Percentiles rank a stretch among this genome's conserved stretches.
Evolutionary conservation across 2,888 invertebrate genomes (phyloP).

Genomic region (Orthonychiurus folsomi): DNA sequence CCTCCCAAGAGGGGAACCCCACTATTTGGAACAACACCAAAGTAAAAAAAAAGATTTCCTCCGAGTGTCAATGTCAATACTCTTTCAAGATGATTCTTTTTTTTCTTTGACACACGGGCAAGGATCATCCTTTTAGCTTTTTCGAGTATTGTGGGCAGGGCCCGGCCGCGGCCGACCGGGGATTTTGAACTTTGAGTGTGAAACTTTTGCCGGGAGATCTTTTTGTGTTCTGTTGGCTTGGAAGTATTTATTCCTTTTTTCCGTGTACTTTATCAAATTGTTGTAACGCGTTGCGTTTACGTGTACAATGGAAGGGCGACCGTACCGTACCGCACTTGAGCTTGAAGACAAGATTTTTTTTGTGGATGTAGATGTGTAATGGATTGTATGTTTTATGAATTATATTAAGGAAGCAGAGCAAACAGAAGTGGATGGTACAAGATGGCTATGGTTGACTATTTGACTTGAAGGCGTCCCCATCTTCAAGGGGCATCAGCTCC

Average conservation of each 20-base stretch:
- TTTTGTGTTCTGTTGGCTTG: too few relatives aligned
- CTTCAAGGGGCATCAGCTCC: too few relatives aligned
- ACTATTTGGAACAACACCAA: background rate
- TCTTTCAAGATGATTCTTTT: background rate
- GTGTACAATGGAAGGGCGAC: background rate
- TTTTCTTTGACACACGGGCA: too few relatives aligned
- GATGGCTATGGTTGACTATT: background rate
- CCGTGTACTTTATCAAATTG: too few relatives aligned
- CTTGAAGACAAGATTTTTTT: background rate
- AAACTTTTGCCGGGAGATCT: background rate
- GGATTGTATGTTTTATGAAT: background rate
- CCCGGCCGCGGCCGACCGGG: background rate
- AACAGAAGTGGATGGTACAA: background rate
- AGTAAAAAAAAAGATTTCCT: too few relatives aligned
- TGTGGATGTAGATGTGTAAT: background rate
- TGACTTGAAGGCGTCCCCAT: background rate
- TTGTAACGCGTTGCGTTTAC: background rate
- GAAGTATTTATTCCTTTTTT: too few relatives aligned
- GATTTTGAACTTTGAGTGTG: background rate
- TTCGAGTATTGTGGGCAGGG: too few relatives aligned
- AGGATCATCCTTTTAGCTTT: background rate
- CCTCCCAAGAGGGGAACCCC: background rate
- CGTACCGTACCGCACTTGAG: background rate
- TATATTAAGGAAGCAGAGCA: conserved; percentile 1
- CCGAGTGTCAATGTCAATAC: background rate